Conservation (phyloP, 1,140 invertebrate species). For the Euglossa dilemma region DNA sequence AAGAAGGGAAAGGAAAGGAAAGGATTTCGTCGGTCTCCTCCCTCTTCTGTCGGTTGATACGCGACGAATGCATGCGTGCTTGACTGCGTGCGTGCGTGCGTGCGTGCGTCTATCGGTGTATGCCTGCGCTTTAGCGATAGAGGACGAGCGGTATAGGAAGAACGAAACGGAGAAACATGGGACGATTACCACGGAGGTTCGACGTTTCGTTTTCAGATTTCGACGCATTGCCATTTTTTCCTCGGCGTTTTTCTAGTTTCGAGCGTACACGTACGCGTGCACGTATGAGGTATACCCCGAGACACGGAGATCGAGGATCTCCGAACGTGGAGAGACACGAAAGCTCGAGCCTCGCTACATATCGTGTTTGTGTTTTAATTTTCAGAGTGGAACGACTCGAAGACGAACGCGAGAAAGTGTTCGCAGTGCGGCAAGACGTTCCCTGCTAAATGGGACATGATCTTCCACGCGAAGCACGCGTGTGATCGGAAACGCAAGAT, state of each 20-base stretch:
- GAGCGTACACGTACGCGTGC: no score
- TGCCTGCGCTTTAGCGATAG: not conserved
- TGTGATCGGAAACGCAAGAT: constrained; percentile 10
- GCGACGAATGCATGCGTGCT: not conserved
- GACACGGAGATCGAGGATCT: not conserved
- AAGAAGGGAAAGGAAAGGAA: not conserved
- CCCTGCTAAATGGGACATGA: constrained; percentile 3
- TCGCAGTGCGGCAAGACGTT: constrained; percentile 27
- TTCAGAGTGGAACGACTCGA: constrained; percentile 33
- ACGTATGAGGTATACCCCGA: no score
- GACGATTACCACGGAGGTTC: no score
- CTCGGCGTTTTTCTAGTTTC: not conserved
- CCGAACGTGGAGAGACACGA: not conserved
- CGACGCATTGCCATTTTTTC: not conserved
- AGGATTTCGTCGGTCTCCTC: not conserved
- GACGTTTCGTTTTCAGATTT: no score
- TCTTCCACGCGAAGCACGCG: constrained; percentile 27
- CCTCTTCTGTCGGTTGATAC: not conserved
- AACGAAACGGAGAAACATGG: no score
- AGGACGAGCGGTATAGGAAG: no score
- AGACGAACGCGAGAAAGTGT: not conserved
- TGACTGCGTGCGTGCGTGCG: not conserved
- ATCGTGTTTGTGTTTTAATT: constrained; percentile 28
- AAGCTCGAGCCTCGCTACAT: constrained; percentile 20
- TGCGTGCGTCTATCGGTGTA: not conserved